Evolutionary conservation across 2,113 vertebrate species (phyloP).

Genomic region (Cottus gobio): DNA sequence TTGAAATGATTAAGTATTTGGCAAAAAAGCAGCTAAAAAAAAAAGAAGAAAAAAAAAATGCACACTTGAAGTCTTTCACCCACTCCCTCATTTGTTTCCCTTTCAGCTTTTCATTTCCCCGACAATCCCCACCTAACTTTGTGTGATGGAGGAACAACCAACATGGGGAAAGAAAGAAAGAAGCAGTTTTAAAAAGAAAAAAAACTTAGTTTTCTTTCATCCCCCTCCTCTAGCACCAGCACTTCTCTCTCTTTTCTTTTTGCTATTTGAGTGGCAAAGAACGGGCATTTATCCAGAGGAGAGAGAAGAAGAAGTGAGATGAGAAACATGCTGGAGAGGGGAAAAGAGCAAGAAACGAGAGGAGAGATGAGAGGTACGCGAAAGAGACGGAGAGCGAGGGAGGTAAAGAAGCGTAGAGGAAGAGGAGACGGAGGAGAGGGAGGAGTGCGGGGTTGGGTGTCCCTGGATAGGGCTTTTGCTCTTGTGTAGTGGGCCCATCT

Average conservation of each 20-base stretch:
- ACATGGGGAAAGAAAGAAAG: not conserved
- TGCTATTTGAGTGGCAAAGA: constrained; percentile 50
- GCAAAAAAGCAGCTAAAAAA: constrained; percentile 7
- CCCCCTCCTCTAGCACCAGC: not conserved
- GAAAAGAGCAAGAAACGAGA: constrained; percentile 48
- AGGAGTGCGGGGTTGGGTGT: constrained; percentile 66
- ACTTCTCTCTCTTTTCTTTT: constrained; percentile 39
- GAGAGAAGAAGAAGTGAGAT: constrained; percentile 32
- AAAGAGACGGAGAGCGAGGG: constrained; percentile 37
- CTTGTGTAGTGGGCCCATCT: constrained; percentile 78
- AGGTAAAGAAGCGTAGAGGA: constrained; percentile 18
- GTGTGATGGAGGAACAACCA: constrained; percentile 40
- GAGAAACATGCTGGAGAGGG: constrained; percentile 49
- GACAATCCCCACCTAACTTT: constrained; percentile 42
- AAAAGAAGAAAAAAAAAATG: not conserved
- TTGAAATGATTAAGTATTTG: constrained; percentile 36
- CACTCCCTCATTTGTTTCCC: constrained; percentile 19
- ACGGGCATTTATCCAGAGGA: constrained; percentile 49
- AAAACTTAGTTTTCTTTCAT: not conserved
- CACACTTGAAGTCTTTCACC: constrained; percentile 19
- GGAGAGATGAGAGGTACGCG: constrained; percentile 55
- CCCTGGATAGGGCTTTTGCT: constrained; percentile 74
- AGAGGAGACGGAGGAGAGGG: constrained; percentile 53
- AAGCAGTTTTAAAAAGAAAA: constrained; percentile 1
- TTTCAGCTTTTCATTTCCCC: constrained; percentile 38